Evolutionary conservation across 2,113 vertebrate species (phyloP).

Genomic region (Phycodurus eques): DNA sequence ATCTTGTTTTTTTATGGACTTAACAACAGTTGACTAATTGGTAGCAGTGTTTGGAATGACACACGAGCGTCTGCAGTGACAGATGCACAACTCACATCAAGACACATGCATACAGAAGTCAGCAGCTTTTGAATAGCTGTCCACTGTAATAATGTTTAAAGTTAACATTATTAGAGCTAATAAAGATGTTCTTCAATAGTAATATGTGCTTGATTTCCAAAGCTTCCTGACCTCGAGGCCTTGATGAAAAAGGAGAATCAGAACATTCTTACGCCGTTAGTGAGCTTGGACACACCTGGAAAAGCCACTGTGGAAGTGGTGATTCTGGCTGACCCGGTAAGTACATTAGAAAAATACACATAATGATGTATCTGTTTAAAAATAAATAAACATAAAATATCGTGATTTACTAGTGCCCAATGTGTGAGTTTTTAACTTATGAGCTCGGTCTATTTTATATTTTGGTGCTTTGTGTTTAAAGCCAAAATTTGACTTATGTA

Average conservation of each 20-base stretch:
- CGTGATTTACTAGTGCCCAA: background rate
- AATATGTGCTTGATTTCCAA: slow-evolving; percentile 10
- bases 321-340: slow-evolving; percentile 93
- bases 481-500: too few relatives aligned
- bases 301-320: slow-evolving; percentile 97
- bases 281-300: slow-evolving; percentile 93
- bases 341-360: slow-evolving; percentile 46
- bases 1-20: too few relatives aligned
- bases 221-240: slow-evolving; percentile 84
- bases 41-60: too few relatives aligned
- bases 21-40: too few relatives aligned
- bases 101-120: too few relatives aligned
- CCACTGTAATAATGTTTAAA: background rate
- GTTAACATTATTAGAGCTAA: background rate
- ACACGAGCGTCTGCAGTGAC: too few relatives aligned
- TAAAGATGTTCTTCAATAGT: background rate
- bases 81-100: too few relatives aligned
- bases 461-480: too few relatives aligned
- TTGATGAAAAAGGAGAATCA: slow-evolving; percentile 87
- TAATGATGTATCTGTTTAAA: background rate
- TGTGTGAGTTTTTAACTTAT: too few relatives aligned
- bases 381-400: too few relatives aligned
- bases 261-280: slow-evolving; percentile 86
- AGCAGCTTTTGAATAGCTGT: background rate
- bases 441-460: too few relatives aligned